Evolutionary conservation across 2,888 invertebrate genomes (phyloP), one percentile per base, ranked within the genome.

Genomic region (Meteorus colon): DNA sequence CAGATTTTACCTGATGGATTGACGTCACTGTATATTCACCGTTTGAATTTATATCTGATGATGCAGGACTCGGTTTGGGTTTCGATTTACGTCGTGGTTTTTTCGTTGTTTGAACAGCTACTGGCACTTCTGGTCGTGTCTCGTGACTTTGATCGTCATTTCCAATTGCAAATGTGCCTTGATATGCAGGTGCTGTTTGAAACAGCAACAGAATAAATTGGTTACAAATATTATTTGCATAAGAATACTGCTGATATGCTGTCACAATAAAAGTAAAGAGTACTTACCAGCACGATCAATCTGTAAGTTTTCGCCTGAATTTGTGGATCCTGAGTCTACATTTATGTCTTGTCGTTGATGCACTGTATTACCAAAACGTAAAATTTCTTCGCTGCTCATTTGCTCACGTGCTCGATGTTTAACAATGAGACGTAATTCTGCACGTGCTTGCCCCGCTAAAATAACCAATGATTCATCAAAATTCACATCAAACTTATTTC

Each of bases 381-480:
- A 80, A 82, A 95, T 94, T 87, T 96, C 96, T 85, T 95, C 95
- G 63, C 95, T 95, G 67, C 94, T 95, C 62, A 94, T 94, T 84
- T 95, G 95, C 82, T 96, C 95, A 34, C 93, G 95, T 0, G 96
- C 95, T 78, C 94, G 92, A 0, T 95, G 94, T 87, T 96, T 95
- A 4, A 97, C 96, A 37, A 94, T 92, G 59, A 97, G 91, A 0
- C 94, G 94, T 74, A 97, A 93, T 86, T 95, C 95, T 0, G 97
- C 97, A 74, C 94, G 93, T 69, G 96, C 95, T 67, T 94, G 92
- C 0, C 96, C 96, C 12, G 96, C 92, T 91, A 79, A 51, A 77
- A 83, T 75, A 74, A 45, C 63, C 16, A 45, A 24, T n/a, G n/a
- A 31, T 12, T 45, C 27, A 51, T 63, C 0, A 24, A 34, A 62